Conservation (phyloP, 2,797 vertebrate genomes). For the Bufotes viridis region DNA sequence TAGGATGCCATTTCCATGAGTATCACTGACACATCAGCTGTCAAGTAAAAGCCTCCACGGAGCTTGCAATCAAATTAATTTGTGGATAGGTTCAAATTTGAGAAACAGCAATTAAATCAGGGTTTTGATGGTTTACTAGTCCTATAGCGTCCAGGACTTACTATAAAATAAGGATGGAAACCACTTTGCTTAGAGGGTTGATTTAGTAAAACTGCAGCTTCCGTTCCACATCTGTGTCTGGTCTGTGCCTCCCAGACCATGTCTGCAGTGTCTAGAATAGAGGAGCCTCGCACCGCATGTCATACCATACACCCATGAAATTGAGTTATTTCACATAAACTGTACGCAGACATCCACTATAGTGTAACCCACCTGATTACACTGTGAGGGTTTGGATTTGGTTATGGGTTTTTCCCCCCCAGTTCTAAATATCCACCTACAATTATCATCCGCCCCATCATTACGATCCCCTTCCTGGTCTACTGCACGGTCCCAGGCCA, state of each 20-base stretch:
- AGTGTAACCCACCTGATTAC: slow-evolving; percentile 1
- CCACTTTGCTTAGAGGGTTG: background rate
- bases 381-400: background rate
- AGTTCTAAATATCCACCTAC: background rate
- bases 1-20: background rate
- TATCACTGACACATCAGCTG: background rate
- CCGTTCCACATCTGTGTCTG: slow-evolving; percentile 52
- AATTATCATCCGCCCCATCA: background rate
- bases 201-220: slow-evolving; percentile 24
- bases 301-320: background rate
- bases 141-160: background rate
- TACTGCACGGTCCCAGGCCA: background rate
- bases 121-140: background rate
- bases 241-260: slow-evolving; percentile 41
- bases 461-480: background rate
- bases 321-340: slow-evolving; percentile 5
- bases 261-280: slow-evolving; percentile 43
- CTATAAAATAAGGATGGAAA: background rate
- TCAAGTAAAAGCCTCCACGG: background rate
- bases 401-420: background rate
- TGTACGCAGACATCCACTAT: background rate
- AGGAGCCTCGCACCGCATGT: background rate
- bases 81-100: background rate
- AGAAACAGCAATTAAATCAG: background rate
- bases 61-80: slow-evolving; percentile 16